Base-by-base conservation (phyloP, 1,140 invertebrate species). In the Drosophila tropicalis region DNA sequence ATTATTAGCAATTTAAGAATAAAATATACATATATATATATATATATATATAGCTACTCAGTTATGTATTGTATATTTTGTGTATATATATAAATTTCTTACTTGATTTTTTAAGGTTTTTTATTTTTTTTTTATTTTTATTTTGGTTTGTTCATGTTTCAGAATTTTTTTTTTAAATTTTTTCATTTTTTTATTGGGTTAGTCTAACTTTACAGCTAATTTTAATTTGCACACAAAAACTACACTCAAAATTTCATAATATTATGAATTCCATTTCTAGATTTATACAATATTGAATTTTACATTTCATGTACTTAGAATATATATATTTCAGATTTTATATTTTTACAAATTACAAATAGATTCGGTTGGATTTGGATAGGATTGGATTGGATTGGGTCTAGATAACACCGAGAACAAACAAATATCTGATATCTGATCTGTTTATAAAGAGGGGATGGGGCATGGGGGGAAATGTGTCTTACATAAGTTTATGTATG, bases 1-100 rank as follows among this genome's bases (percentile, higher is more conserved):
- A 89, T 89, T 90, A 89, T 90, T 90, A 89, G 85, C 81, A 89
- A 90, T 89, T 89, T 81, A 90, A 87, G 80, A 87, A 89, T 87
- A 87, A 87, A 89, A 89, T 87, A 86, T 82, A 85, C 17, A 44
- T 67, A 60, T 22, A 12, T 47, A 41, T 58, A 51, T 72, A 44
- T 17, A 67, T 19, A 34, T 63, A 22, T 65, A 66, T 55, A 56
- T 66, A 66, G 41, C 29, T 67, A 60, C 57, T 60, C 39, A 58
- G 56, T 58, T 58, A 58, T 19, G 22, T 56, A 34, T 57, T 34
- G 58, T 40, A 13, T 61, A 22, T 61, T 34, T 15, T 17, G 67
- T 89, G 54, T 80, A 67, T 86, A 79, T 84, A 80, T 71, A 86
- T 79, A 82, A 79, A 76, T 79, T 76, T 86, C 79, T 83, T 85